Base-by-base conservation (phyloP, 2,113 vertebrate genomes). In the Hipposideros armiger region DNA sequence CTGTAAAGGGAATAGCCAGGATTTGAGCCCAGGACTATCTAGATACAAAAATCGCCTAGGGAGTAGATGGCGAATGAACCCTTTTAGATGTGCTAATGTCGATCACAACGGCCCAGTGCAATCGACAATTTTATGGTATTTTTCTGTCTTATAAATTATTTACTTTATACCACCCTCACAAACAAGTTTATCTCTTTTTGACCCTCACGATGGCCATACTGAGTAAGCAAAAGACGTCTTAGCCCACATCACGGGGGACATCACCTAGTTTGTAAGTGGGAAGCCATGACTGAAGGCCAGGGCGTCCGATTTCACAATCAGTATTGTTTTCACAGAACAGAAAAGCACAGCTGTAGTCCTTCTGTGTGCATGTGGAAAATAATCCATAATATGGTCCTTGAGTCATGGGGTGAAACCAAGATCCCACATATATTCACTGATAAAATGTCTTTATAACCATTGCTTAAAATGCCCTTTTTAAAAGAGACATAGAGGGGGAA, bases 401-500 rank as follows among this genome's bases (percentile, higher is more conserved):
- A 78, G 6, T 30, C 64, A 26, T 8, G 4, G 47, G 40, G 9
- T 70, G n/a, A 87, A 89, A 73, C 54, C 78, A 72, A 95, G 83
- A 77, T 42, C 11, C 73, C 62, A 13, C 19, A 36, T 42, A 54
- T 17, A 66, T 15, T 66, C 92, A 72, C 19, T 13, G 64, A 80
- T 36, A 5, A 92, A 40, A 76, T 40, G 26, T 30, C 50, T 47
- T 70, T 87, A 36, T 36, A 94, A 60, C 26, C 42, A 40, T 54
- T 80, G 32, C 5, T 85, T 47, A 87, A 78, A 80, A 94, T 13
- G 36, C 28, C 28, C 45, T 94, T 91, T 69, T 52, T 94, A 54
- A 80, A 90, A 87, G 70, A 97, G 67, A 64, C 60, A 64, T 60
- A 24, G 22, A 10, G 11, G 11, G 13, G 11, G 4, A 30, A 64